A percentile compares a stretch with the other conserved stretches of the same genome.
These are phyloP conservation scores for Drosophila nannoptera DNA, from an alignment of 1,140 invertebrate genomes.

Conservation along the genomic window DNA sequence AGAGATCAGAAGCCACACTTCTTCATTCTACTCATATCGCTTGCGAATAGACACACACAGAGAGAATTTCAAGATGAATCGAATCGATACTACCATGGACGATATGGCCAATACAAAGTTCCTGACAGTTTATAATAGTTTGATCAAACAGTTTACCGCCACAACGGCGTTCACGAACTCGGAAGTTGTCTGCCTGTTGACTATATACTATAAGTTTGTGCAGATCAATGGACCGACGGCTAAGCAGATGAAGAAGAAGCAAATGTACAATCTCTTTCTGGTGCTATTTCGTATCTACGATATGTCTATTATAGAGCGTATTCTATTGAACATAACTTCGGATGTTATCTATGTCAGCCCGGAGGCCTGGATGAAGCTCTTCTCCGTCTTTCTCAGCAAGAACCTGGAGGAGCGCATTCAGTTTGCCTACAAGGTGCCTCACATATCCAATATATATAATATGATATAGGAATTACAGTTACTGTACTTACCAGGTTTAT, in stretches of 20 bases:
- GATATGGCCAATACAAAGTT: conserved; percentile 75
- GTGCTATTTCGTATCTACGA: conserved; percentile 66
- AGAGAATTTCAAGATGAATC: conserved; percentile 55
- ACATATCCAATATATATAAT: neutral
- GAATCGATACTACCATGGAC: conserved; percentile 68
- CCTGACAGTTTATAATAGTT: conserved; percentile 46
- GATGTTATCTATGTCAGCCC: conserved; percentile 58
- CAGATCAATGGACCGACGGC: conserved; percentile 54
- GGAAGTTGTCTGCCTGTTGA: conserved; percentile 62
- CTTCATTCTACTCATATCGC: neutral
- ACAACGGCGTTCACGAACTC: conserved; percentile 50
- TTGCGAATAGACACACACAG: neutral
- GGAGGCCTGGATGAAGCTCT: conserved; percentile 66
- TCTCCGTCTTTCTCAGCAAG: conserved; percentile 59
- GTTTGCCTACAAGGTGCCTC: conserved; percentile 58
- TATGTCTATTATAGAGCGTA: conserved; percentile 64
- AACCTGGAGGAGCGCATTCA: conserved; percentile 52
- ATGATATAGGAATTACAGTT: neutral
- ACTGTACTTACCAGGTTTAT: conserved; percentile 50
- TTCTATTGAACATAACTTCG: conserved; percentile 62
- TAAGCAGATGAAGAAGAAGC: conserved; percentile 64
- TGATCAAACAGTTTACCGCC: conserved; percentile 47
- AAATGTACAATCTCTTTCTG: conserved; percentile 66
- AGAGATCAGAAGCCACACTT: neutral
- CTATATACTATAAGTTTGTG: conserved; percentile 75